Percentiles rank a stretch among this genome's conserved stretches.
phyloP scores from a whole-genome alignment of 2,888 invertebrate genomes.

The Leptinotarsa juncta region DNA sequence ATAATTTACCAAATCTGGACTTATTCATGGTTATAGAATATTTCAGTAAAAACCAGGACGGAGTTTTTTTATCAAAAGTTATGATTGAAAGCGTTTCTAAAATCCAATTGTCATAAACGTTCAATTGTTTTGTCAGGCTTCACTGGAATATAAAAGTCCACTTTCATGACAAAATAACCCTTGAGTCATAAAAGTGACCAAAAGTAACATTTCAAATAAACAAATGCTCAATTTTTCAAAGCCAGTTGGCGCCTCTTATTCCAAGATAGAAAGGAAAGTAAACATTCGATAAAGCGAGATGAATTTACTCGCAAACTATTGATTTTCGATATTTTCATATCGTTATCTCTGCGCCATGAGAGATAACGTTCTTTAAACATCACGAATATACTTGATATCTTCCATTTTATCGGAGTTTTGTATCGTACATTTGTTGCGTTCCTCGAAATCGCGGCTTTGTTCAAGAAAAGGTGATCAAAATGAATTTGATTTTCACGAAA shows the following conservation, averaged over 20 bases:
- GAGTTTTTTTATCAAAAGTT: no score
- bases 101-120: no score
- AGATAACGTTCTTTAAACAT: conserved; percentile 32
- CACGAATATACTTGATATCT: conserved; percentile 16
- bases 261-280: conserved; percentile 5
- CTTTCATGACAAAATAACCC: not conserved
- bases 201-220: not conserved
- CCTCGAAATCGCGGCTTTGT: conserved; percentile 10
- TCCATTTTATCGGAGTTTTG: conserved; percentile 23
- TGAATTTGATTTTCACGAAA: conserved; percentile 15
- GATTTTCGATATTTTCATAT: conserved; percentile 16
- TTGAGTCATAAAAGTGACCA: not conserved
- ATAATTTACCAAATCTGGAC: no score
- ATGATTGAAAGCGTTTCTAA: no score
- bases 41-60: no score
- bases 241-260: conserved; percentile 10
- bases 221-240: conserved; percentile 9
- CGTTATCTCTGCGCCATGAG: conserved; percentile 26
- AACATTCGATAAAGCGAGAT: conserved; percentile 15
- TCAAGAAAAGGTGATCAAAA: conserved; percentile 15
- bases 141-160: not conserved
- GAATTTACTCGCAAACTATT: not conserved
- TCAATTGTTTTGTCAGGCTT: not conserved
- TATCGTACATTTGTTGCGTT: conserved; percentile 11
- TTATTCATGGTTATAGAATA: no score